Base-by-base conservation (phyloP, 2,113 vertebrate species). In the Odontesthes bonariensis region DNA sequence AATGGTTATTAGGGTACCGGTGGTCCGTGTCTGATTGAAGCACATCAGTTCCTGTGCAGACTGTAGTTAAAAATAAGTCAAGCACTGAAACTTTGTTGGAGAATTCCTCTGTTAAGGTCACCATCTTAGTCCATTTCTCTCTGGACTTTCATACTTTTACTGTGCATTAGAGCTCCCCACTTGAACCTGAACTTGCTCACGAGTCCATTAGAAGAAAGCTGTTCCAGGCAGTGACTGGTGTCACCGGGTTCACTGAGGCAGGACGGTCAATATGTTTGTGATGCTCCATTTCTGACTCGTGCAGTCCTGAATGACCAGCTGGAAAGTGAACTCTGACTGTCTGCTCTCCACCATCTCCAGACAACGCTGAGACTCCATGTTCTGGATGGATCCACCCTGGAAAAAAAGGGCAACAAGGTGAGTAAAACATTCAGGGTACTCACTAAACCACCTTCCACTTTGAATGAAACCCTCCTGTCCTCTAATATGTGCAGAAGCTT, bases 371-470 rank as follows among this genome's bases (percentile, higher is more conserved):
- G 97, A 96, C 87, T 97, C 96, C 2, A 91, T 93, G 92, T 98
- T 99, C 94, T 96, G 96, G 89, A 99, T 96, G 82, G 96, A 88
- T n/a, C 97, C 97, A 77, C 96, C 96, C 97, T 99, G 47, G 17
- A 78, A 63, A 64, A 38, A 51, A 20, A 57, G 10, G 63, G 19
- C 64, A 31, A 57, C 6, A 1, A 22, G 16, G 14, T 23, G 52
- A 73, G 27, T 27, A 0, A 47, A 65, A 51, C 46, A n/a, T 49
- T 49, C 42, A 44, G 46, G 2, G 17, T 19, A 16, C 5, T 8
- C 6, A 38, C 35, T 38, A 38, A 38, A 38, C 6, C 35, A 38
- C 6, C 35, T 38, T 38, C 35, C 27, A 27, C 27, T 27, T 27
- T 27, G 27, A 27, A 27, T 27, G 1, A 27, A 27, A 27, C 27